Evolutionary conservation across 2,113 vertebrate species (phyloP), one percentile per base, ranked within the genome.

Genomic region (Alethe diademata): DNA sequence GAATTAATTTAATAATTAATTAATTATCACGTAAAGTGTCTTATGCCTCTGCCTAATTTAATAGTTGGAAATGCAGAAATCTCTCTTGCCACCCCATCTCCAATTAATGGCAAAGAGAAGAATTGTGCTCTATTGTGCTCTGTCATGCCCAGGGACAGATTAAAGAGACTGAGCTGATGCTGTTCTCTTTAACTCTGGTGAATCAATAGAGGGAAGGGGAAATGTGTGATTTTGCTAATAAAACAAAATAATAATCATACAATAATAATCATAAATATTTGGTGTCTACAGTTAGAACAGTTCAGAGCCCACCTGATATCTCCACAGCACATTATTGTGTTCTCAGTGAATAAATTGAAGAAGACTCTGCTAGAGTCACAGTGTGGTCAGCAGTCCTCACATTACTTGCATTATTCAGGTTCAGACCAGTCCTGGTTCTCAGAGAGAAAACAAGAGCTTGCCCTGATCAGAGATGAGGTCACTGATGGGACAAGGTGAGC

Each of bases 401-500:
- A 19, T 62, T 80, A 79, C 81, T 86, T 83, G 38, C 22, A 36
- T 66, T 87, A 93, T 93, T 88, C 50, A 31, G 28, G 24, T 78
- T 94, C 18, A 5, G 48, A 87, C 23, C 51, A 47, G 18, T 89
- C 45, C 28, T 83, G 29, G 19, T 48, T 91, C 78, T 84, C 71
- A 23, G 47, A 64, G 25, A 71, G 50, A 81, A 83, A 66, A 74
- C 16, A 2, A 73, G 87, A 80, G 18, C 78, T 91, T 66, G 48
- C 35, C 54, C 43, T 65, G 56, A 72, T 85, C 42, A 91, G 78
- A 79, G 56, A 67, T 2, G 38, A 95, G 93, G 80, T 93, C 90
- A 84, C 67, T 88, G 71, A 35, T 66, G 35, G 89, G n/a, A 83
- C 69, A 81, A 95, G 93, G 90, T 95, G 90, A 88, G 72, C 74